Conservation (phyloP, 2,888 invertebrate species). For the Dendrolimus pini region DNA sequence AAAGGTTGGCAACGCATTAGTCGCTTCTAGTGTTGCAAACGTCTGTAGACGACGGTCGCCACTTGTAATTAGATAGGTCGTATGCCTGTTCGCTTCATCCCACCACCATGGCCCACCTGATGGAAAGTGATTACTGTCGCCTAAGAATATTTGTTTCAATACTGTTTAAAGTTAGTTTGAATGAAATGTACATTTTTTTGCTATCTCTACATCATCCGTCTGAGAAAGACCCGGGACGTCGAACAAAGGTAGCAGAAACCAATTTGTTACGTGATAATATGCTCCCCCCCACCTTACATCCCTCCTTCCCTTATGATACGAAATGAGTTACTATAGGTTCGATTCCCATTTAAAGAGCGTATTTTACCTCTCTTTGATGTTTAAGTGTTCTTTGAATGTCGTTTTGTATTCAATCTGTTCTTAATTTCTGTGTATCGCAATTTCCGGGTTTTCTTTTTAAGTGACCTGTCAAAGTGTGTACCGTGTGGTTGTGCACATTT, state of each 20-base stretch:
- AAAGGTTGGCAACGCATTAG: too few relatives aligned
- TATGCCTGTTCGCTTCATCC: too few relatives aligned
- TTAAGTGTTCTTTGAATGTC: neutral
- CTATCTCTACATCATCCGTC: slow-evolving; percentile 49
- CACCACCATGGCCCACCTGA: too few relatives aligned
- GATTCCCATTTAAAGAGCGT: neutral
- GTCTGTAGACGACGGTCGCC: too few relatives aligned
- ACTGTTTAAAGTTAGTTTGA: too few relatives aligned
- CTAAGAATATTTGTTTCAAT: too few relatives aligned
- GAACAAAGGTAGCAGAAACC: slow-evolving; percentile 75
- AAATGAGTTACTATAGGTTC: slow-evolving; percentile 28
- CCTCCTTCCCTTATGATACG: slow-evolving; percentile 23
- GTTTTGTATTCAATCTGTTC: neutral
- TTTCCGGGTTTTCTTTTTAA: neutral
- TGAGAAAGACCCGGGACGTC: slow-evolving; percentile 48
- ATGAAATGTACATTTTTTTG: slow-evolving; percentile 17
- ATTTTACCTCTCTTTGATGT: slow-evolving; percentile 3
- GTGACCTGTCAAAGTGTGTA: too few relatives aligned
- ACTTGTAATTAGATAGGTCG: too few relatives aligned
- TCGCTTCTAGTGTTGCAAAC: too few relatives aligned
- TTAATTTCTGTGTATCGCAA: neutral
- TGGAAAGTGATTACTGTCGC: too few relatives aligned
- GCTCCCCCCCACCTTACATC: slow-evolving; percentile 26
- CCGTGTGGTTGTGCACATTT: too few relatives aligned
- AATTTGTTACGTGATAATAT: slow-evolving; percentile 77